A percentile compares a stretch with the other conserved stretches of the same genome.
Evolutionary conservation across 2,113 vertebrate species (phyloP).

Genomic region (Formicarius rufipectus): DNA sequence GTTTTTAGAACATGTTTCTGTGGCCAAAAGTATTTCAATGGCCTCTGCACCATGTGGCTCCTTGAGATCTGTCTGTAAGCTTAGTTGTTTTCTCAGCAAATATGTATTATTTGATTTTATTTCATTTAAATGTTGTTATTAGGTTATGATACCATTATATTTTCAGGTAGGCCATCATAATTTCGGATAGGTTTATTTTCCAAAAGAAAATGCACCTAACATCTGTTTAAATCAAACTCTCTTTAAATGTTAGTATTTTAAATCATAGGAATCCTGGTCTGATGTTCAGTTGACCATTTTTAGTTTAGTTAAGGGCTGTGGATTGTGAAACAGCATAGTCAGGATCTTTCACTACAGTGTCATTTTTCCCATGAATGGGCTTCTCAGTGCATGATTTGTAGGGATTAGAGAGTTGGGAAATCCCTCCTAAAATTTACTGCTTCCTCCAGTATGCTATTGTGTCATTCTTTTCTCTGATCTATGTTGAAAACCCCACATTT

Average conservation of each 20-base stretch:
- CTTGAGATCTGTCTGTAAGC: neutral
- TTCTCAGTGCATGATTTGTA: neutral
- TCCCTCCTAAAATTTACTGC: neutral
- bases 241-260: neutral
- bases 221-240: neutral
- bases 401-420: neutral
- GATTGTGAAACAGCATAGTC: neutral
- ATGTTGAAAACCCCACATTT: neutral
- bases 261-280: neutral
- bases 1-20: neutral
- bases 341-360: neutral
- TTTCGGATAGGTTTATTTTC: neutral
- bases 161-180: neutral
- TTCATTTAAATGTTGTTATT: neutral
- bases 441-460: neutral
- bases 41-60: neutral
- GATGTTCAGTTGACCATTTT: neutral
- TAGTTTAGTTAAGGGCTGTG: neutral
- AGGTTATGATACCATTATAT: neutral
- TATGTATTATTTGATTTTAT: neutral
- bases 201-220: fast-evolving
- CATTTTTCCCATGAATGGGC: neutral
- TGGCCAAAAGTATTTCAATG: neutral
- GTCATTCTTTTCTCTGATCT: neutral
- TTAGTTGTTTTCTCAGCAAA: neutral